Evolutionary conservation across 2,797 vertebrate species (phyloP).

Genomic region (Hephaestus fuliginosus): DNA sequence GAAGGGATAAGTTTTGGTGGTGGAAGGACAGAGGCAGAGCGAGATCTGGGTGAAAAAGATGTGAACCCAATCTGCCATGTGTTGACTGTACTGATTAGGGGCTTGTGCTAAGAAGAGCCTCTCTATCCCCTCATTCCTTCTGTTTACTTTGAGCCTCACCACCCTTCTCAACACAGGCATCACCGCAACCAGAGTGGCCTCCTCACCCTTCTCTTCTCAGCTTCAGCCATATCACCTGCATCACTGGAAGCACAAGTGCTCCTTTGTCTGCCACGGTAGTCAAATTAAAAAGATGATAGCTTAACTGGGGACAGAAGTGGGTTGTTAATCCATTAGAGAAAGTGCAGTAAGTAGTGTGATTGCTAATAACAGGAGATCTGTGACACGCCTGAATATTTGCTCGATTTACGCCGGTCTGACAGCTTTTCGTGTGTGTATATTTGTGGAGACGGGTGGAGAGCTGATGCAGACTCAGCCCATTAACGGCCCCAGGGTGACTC

Average conservation of each 20-base stretch:
- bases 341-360: constrained; percentile 46
- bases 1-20: constrained; percentile 74
- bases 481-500: constrained; percentile 56
- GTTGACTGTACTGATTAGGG: constrained; percentile 85
- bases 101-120: constrained; percentile 79
- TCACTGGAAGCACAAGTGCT: constrained; percentile 35
- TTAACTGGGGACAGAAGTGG: constrained; percentile 25
- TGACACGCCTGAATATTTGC: constrained; percentile 53
- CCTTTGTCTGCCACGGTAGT: constrained; percentile 41
- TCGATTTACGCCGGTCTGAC: constrained; percentile 23
- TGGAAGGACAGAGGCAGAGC: constrained; percentile 63
- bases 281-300: constrained; percentile 55
- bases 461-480: constrained; percentile 64
- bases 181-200: constrained; percentile 34
- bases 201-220: constrained; percentile 40
- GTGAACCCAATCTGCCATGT: constrained; percentile 83
- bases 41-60: constrained; percentile 58
- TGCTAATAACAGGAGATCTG: constrained; percentile 48
- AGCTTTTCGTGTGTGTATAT: constrained; percentile 38
- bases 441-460: constrained; percentile 51
- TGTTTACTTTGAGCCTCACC: constrained; percentile 81
- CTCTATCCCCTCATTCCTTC: constrained; percentile 80
- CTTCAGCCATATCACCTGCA: constrained; percentile 51
- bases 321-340: constrained; percentile 49
- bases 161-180: constrained; percentile 46